These are phyloP conservation scores for Stenoptilia bipunctidactyla DNA, from an alignment of 2,888 invertebrate genomes.

Conservation along the genomic window DNA sequence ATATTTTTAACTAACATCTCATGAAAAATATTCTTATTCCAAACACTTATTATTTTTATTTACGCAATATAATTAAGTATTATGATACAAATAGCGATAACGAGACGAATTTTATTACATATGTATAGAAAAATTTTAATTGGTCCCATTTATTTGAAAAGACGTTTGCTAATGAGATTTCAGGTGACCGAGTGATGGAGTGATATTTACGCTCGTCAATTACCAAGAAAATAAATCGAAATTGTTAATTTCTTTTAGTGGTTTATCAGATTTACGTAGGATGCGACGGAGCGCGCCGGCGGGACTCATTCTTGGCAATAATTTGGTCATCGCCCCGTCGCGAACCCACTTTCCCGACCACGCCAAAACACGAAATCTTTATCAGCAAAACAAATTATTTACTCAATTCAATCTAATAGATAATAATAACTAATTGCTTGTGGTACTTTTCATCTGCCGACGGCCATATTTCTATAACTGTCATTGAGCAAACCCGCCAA, in stretches of 20 bases:
- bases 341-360: slow-evolving; percentile 22
- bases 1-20: no score
- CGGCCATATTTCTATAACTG: slow-evolving; percentile 36
- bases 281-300: slow-evolving; percentile 24
- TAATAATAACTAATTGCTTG: slow-evolving; percentile 43
- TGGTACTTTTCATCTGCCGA: slow-evolving; percentile 35
- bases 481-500: slow-evolving; percentile 36
- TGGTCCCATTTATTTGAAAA: not conserved
- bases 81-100: no score
- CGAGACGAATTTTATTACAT: no score
- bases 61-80: not conserved
- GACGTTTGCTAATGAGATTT: not conserved
- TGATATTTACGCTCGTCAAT: slow-evolving; percentile 9
- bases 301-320: slow-evolving; percentile 57
- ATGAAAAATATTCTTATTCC: no score
- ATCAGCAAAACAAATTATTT: not conserved
- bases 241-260: slow-evolving; percentile 36
- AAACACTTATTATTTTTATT: no score
- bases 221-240: slow-evolving; percentile 11
- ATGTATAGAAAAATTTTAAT: no score
- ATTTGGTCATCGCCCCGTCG: slow-evolving; percentile 58
- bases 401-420: slow-evolving; percentile 36
- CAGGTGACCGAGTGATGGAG: not conserved
- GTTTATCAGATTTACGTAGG: slow-evolving; percentile 41
- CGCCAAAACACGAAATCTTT: slow-evolving; percentile 15